Evolutionary conservation across 2,797 vertebrate species (phyloP), one percentile per base, ranked within the genome.

Genomic region (Hoplostethus mediterraneus): DNA sequence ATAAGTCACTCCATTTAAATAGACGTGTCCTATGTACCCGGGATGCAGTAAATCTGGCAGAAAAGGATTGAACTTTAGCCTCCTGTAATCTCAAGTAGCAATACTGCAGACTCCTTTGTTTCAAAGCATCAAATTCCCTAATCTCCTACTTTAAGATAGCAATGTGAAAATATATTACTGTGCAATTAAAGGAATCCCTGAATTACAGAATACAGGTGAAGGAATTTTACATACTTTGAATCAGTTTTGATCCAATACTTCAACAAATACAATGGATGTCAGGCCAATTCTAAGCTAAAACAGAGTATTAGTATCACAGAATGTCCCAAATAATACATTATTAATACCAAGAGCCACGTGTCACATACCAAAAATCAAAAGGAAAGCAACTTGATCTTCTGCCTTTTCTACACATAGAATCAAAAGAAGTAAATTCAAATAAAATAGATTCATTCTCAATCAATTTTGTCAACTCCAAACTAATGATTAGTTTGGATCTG

Each of bases 51-150:
- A 79, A 72, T 4, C 55, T 51, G 30, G 57, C 47, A 7, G 40
- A 62, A 54, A 21, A 9, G 5, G 38, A 42, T n/a, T 75, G 77
- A 56, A 67, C 74, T 85, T 79, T 82, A 47, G 58, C 60, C 61
- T 54, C 14, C 21, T 60, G n/a, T 40, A 7, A 36, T 57, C 17
- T 62, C 44, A n/a, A 48, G 30, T 62, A 30, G 44, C 14, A 62
- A n/a, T 3, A 49, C 44, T 52, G 11, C 40, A 44, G 12, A 13
- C 40, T 44, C 40, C 13, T 44, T 44, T 44, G 40, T 44, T 44
- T 44, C 40, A 44, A 12, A 44, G 12, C 13, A 13, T 44, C 3
- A 44, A 12, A 44, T 12, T 44, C 10, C 40, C 40, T 3, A 44
- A 44, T 10, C 40, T 4, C 40, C 12, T 12, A 11, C 42, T 28